Conservation (phyloP, 2,113 vertebrate genomes). For the Pithys albifrons region DNA sequence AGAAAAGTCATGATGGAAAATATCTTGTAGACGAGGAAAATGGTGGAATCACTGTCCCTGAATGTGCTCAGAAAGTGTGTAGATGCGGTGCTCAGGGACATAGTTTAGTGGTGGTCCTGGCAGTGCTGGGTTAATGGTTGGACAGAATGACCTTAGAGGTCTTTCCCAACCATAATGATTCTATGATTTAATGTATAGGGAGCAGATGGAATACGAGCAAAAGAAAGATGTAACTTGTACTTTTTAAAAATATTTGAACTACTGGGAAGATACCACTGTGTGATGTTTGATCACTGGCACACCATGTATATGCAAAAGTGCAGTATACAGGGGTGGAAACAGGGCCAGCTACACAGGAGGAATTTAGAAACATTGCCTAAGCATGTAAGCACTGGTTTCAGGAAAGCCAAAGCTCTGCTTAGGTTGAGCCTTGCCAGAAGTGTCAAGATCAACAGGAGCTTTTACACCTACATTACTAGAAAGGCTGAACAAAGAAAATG, state of each 20-base stretch:
- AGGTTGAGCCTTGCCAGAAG: neutral
- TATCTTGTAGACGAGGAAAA: neutral
- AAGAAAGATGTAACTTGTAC: neutral
- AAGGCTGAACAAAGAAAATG: neutral
- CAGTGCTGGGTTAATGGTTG: neutral
- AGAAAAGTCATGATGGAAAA: neutral
- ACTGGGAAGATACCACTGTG: neutral
- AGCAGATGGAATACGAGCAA: neutral
- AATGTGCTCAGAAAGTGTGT: neutral
- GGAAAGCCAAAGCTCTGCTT: neutral
- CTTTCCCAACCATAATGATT: neutral
- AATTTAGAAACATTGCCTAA: neutral
- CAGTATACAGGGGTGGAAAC: neutral
- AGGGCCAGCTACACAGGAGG: neutral
- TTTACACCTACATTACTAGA: neutral
- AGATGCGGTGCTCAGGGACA: neutral
- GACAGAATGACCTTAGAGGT: neutral
- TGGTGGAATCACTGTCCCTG: neutral
- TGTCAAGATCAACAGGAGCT: neutral
- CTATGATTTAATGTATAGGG: neutral
- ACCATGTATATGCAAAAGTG: fast-evolving
- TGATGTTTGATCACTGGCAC: neutral
- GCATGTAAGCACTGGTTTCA: neutral
- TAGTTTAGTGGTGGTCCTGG: neutral
- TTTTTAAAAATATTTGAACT: neutral